Base-by-base conservation (phyloP, 2,888 invertebrate species). In the Diogma glabrata region DNA sequence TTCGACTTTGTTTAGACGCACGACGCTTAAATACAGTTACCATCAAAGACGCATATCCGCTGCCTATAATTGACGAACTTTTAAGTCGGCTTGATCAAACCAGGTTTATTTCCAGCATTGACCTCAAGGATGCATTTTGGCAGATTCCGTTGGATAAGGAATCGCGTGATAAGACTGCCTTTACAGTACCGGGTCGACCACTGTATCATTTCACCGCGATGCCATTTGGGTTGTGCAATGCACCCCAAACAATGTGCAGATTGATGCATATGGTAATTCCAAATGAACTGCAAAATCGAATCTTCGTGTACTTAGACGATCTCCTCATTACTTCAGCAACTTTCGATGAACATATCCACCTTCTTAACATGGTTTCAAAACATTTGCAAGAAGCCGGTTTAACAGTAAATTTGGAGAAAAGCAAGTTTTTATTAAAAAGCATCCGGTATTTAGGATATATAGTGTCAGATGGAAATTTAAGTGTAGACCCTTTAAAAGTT, bases 21-120 rank as follows among this genome's bases (percentile, higher is more conserved):
- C 45, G 63, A 3, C 57, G 60, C 49, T 50, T 64, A 0, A 65
- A 65, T 33, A 16, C 22, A 0, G 60, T 62, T 0, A 61, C 62
- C 0, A 56, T 59, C 22, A 55, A 57, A 14, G 33, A 33, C 14
- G 6, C 33, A 14, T 33, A 33, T 33, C 33, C 33, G 33, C 33
- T 33, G 33, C 33, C 33, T 10, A 47, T 47, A 6, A 59, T 61
- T 26, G 47, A 54, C 5, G 53, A 53, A 12, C 58, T 63, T 1
- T 50, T 63, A 10, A 55, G 59, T 30, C 59, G 57, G n/a, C 55
- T 64, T 1, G 50, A 58, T 1, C 49, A 52, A 3, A 60, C 63
- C 6, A 46, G 52, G 7, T 62, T 57, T 43, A 57, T 63, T 10
- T 57, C 57, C 60, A 33, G 33, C 14, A 33, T 33, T 10, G 33